These are phyloP conservation scores for Artemisiospiza belli DNA, from an alignment of 2,113 vertebrate species.

Conservation along the genomic window DNA sequence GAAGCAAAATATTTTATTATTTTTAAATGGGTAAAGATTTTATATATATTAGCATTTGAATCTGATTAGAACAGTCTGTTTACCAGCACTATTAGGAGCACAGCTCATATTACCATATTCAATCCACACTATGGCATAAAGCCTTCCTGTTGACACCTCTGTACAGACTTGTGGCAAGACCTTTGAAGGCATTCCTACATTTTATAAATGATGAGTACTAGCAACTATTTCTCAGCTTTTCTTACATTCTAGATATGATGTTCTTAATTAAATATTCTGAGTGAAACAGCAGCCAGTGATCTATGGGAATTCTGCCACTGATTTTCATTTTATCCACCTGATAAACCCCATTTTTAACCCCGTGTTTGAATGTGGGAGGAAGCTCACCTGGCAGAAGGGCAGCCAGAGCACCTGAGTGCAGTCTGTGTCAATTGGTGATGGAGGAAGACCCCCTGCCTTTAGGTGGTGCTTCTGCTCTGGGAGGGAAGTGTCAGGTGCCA, in stretches of 20 bases:
- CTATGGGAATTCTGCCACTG: background rate
- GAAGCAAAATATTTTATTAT: slow-evolving; percentile 71
- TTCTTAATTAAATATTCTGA: background rate
- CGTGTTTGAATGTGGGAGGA: rapidly evolving
- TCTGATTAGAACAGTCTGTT: slow-evolving; percentile 70
- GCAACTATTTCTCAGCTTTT: background rate
- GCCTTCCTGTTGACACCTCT: background rate
- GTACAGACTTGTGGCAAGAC: background rate
- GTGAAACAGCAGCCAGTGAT: background rate
- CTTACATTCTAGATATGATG: background rate
- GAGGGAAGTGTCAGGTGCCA: background rate
- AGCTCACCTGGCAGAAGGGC: background rate
- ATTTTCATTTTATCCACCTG: background rate
- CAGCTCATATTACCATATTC: slow-evolving; percentile 5
- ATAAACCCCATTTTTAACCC: background rate
- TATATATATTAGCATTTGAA: slow-evolving; percentile 63
- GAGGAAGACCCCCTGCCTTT: background rate
- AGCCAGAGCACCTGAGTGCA: background rate
- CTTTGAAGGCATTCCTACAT: background rate
- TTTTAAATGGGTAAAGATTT: slow-evolving; percentile 75
- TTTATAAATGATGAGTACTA: background rate
- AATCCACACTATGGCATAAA: background rate
- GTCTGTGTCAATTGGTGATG: rapidly evolving
- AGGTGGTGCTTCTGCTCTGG: background rate
- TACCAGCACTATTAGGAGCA: slow-evolving; percentile 19